Evolutionary conservation across 37 sponge, comb jelly and placozoan species (phyloP), one percentile per base, ranked within the genome.

Genomic region (Cliona cf. orientalis): DNA sequence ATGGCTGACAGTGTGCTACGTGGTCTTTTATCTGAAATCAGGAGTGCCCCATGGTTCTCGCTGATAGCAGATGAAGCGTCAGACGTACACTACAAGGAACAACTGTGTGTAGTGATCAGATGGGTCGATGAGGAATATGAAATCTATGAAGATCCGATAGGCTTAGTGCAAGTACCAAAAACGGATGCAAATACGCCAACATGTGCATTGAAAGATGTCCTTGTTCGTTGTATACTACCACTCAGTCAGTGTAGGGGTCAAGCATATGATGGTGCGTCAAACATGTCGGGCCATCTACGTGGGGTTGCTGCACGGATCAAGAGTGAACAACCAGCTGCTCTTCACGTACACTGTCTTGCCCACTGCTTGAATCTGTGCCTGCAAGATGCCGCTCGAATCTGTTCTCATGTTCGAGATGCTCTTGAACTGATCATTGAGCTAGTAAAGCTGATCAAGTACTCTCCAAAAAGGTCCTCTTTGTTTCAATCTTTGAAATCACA

Each of bases 21-120:
- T n/a, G 53, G 42, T 3, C 9, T 80, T 23, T 17, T 80, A 17
- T 0, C n/a, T 62, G 74, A 83, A 35, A 70, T 82, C 35, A 68
- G 58, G 5, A 66, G 42, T 64, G 65, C 79, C 42, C 1, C 23
- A 14, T 67, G 58, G 66, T 89, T 41, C 72, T 53, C 90, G 42
- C 12, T 84, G n/a, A 72, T 84, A 43, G 91, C 81, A 42, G 91
- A 90, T 90, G 81, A 90, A 56, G 69, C 91, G 5, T 80, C 53
- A 29, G 89, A 86, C 78, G 56, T 78, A 17, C 32, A 45, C 42
- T 33, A 58, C 61, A 65, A 61, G 21, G 87, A 86, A 45, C 91
- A 91, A 71, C 31, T 91, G 6, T 75, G 78, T 67, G 53, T 85
- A n/a, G 60, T 72, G 14, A 74, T 93, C 42, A 34, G 89, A 58